Evolutionary conservation across 1,140 invertebrate species (phyloP), one percentile per base, ranked within the genome.

Genomic region (Asobara japonica): DNA sequence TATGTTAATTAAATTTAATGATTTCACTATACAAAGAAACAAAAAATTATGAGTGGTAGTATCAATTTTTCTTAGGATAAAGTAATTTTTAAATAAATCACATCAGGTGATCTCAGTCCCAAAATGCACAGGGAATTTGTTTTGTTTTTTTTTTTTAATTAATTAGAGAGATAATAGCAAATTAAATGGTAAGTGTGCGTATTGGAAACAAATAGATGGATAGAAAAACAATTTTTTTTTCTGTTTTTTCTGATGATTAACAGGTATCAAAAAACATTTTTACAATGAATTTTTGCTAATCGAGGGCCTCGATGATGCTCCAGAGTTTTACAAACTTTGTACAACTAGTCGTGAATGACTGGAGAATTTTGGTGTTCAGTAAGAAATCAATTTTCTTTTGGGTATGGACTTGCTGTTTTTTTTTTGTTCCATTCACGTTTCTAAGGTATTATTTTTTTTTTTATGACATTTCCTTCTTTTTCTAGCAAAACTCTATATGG

Each of bases 251-350:
- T n/a, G n/a, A n/a, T n/a, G n/a, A n/a, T n/a, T n/a, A n/a, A 29
- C 20, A 38, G 56, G 60, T 70, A 70, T 64, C 51, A 70, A 70
- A 70, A 70, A 70, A 70, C 33, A 3, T 56, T 56, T 64, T 29
- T 70, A 62, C 33, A 62, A 22, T 61, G 25, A 62, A 41, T 70
- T 70, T 41, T 62, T 64, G n/a, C 41, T 45, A 45, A 16, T 45
- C 36, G 36, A 38, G 36, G 8, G 8, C 2, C 60, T 62, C 25
- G 16, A 30, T 64, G 30, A 31, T 33, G 61, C 13, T 36, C 64
- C 41, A 65, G 20, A 33, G 30, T n/a, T 65, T 65, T 67, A 67
- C 25, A 67, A 67, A 67, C 65, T 67, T 67, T 67, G 65, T 67
- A 67, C 65, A 67, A 8, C 38, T 27, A 67, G 38, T 45, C 36